Base-by-base conservation (phyloP, 2,113 vertebrate genomes). In the Hippocampus comes region DNA sequence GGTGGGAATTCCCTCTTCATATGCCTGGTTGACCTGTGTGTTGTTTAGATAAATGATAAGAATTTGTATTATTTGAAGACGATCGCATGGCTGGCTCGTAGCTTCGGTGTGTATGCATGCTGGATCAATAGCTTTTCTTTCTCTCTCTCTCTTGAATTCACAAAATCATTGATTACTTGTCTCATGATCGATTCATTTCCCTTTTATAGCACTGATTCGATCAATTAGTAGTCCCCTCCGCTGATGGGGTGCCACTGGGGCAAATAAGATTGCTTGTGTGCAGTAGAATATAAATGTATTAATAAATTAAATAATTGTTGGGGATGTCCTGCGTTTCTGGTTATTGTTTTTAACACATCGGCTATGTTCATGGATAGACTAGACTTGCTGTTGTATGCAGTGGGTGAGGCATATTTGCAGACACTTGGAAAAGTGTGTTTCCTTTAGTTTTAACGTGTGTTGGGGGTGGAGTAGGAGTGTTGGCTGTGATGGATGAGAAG, bases 141-240 rank as follows among this genome's bases (percentile, higher is more conserved):
- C 78, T 79, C 77, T 85, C 71, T 72, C 66, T 77, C 73, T 72
- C 80, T 83, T 85, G 78, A 85, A 89, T 91, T 89, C 90, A 90
- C 84, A 91, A 87, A 82, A 74, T 83, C 66, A 93, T 92, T 82
- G 90, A 92, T 92, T 91, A 88, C 56, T 89, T 90, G 90, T 86
- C 87, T 81, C 71, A 73, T 38, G 73, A 67, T 41, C 91, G 91
- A 91, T 90, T 89, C 80, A 92, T 90, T 84, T 86, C 77, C 75
- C 82, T 74, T 84, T 78, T 79, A 79, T 72, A 74, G 77, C 74
- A 82, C 83, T 4, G 64, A 88, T 80, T 80, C 68, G 71, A 75
- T 79, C 84, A 89, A 89, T 88, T 87, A 83, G 88, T 91, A 87
- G 86, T 65, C 72, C 73, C 79, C 63, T 65, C 48, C 49, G 78